Percentiles rank a stretch among this genome's conserved stretches.
These are phyloP conservation scores for Helogale parvula DNA, from an alignment of 2,113 vertebrate species.

Conservation along the genomic window DNA sequence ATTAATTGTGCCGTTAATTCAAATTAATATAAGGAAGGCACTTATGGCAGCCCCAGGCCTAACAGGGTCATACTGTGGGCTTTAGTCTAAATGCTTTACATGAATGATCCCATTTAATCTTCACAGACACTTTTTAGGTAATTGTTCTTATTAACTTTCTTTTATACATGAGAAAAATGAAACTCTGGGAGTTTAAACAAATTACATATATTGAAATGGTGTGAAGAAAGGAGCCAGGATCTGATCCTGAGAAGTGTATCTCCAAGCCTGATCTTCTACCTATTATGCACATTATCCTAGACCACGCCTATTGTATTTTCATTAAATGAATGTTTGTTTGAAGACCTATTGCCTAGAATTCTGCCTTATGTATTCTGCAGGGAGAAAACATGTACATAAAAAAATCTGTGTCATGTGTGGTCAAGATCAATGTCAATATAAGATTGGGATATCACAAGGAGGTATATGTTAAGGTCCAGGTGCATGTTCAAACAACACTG, in stretches of 20 bases:
- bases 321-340: neutral
- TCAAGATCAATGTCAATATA: neutral
- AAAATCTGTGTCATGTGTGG: neutral
- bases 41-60: neutral
- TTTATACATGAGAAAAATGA: neutral
- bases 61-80: neutral
- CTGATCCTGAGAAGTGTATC: neutral
- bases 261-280: neutral
- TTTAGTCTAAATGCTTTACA: neutral
- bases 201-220: neutral
- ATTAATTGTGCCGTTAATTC: neutral
- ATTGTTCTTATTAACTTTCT: neutral
- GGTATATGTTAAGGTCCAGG: neutral
- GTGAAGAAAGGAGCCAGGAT: neutral
- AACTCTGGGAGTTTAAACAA: neutral
- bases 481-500: neutral
- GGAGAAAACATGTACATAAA: neutral
- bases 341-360: neutral
- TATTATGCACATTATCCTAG: neutral
- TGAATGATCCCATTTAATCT: neutral
- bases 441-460: neutral
- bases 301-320: neutral
- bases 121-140: neutral
- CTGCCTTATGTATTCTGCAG: neutral
- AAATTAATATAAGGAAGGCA: neutral